Evolutionary conservation across 2,113 vertebrate genomes (phyloP).

Genomic region (Sebastes schlegelii): DNA sequence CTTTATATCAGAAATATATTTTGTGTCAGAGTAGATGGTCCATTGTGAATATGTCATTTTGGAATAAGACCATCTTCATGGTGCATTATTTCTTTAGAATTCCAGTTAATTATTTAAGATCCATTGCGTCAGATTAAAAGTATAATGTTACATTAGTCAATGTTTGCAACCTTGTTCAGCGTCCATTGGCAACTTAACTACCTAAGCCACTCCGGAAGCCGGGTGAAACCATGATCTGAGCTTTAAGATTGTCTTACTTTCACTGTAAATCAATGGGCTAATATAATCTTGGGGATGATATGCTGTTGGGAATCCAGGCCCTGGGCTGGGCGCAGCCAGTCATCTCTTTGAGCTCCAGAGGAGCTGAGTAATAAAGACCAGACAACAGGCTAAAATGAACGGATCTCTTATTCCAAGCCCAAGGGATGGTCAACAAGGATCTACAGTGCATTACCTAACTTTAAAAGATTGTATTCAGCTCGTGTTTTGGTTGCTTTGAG

Average conservation of each 20-base stretch:
- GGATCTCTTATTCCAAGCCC: constrained; percentile 65
- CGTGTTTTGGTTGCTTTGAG: constrained; percentile 68
- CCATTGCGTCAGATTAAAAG: constrained; percentile 35
- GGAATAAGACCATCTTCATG: background rate
- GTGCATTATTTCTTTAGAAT: constrained; percentile 12
- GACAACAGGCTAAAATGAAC: constrained; percentile 67
- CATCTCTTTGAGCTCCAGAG: constrained; percentile 60
- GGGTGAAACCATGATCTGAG: constrained; percentile 51
- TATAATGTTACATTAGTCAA: constrained; percentile 33
- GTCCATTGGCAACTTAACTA: constrained; percentile 35
- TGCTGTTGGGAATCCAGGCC: constrained; percentile 50
- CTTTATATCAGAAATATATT: background rate
- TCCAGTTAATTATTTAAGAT: background rate
- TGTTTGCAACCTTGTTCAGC: constrained; percentile 13
- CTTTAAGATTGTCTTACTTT: constrained; percentile 53
- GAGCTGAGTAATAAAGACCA: constrained; percentile 71
- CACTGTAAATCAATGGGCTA: constrained; percentile 46
- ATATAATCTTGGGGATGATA: constrained; percentile 58
- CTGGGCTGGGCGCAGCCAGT: constrained; percentile 54
- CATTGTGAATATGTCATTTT: constrained; percentile 9
- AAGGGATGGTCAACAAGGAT: constrained; percentile 71
- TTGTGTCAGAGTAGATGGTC: background rate
- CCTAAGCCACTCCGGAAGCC: constrained; percentile 42
- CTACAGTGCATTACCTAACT: constrained; percentile 72
- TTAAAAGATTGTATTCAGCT: constrained; percentile 63